Evolutionary conservation across 2,113 vertebrate species (phyloP), one percentile per base, ranked within the genome.

Genomic region (Vanacampus margaritifer): DNA sequence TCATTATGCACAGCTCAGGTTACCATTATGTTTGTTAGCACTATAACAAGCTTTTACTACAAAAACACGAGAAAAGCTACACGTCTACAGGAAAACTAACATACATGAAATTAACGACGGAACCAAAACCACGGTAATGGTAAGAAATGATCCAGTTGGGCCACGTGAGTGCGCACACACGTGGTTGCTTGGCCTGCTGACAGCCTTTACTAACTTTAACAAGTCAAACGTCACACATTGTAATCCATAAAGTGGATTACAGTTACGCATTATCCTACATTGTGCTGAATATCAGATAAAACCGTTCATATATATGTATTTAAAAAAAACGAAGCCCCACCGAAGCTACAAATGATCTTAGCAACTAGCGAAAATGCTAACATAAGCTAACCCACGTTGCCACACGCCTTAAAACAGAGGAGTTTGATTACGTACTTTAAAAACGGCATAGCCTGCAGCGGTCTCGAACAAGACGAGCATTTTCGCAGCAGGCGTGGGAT

Each of bases 381-480:
- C 6, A 17, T 3, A 19, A 16, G 76, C 79, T 83, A 87, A 67
- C 37, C 45, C 14, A 14, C 26, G 10, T 5, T 32, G 58, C 56
- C 41, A 17, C 63, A 14, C 45, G 16, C 28, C 19, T 48, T 28
- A 24, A 0, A 36, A 32, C 11, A 39, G 0, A 5, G 62, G 39
- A 12, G 57, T 51, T 1, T 0, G 2, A 45, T 62, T 1, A 81
- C 82, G 32, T 77, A 92, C 91, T 79, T 92, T 92, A 14, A 92
- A 92, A 67, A 92, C 90, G 0, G 91, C 91, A 75, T 86, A 92
- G 58, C 91, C 91, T 16, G 90, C 91, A 0, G 91, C 91, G 32
- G 91, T 92, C 70, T 92, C 91, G 28, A 92, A 92, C 36, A 92
- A 76, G 35, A 92, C 91, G 5, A 92, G 78, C 91, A 92, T 92